Evolutionary conservation across 2,113 vertebrate genomes (phyloP), one percentile per base, ranked within the genome.

Genomic region (Macrotis lagotis): DNA sequence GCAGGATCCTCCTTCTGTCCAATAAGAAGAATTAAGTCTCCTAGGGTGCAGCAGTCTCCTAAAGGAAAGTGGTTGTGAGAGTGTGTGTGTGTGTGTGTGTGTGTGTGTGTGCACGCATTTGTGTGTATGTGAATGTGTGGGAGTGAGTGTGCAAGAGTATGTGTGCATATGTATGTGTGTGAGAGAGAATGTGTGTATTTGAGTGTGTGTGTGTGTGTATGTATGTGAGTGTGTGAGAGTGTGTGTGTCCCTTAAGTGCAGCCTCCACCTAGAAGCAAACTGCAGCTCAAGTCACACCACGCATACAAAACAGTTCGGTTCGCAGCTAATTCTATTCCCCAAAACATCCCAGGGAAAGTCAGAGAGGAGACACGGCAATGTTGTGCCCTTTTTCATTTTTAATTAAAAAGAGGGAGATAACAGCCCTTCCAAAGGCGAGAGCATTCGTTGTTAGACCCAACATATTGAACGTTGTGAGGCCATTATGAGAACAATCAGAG

Each of bases 41-140:
- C 93, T 95, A 96, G 93, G 93, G 95, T n/a, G 22, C 92, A 93
- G 96, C 83, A 97, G 96, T 94, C 96, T 96, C 96, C 95, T 93
- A 89, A 91, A 93, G 93, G 94, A 74, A 49, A 92, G n/a, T 94
- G 95, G 94, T 8, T 26, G 53, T 8, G 53, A 8, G 9, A 51
- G 51, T 8, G 8, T 51, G 14, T 25, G 53, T 26, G 53, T 8
- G 53, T 9, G 7, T 8, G 1, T 25, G 25, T 26, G 53, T 53
- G 25, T 53, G 14, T 52, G 26, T 31, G 53, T 59, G 53, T 55
- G 53, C 24, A 0, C 26, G 25, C 25, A 3, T 25, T 3, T 25
- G 52, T 52, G 51, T 52, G 51, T 50, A 10, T 50, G 50, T 50
- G 50, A 22, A 19, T 22, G 16, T 51, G 51, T 51, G 12, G 3